phyloP scores from a whole-genome alignment of 1,140 invertebrate species.

The Bradynema listronoti region DNA sequence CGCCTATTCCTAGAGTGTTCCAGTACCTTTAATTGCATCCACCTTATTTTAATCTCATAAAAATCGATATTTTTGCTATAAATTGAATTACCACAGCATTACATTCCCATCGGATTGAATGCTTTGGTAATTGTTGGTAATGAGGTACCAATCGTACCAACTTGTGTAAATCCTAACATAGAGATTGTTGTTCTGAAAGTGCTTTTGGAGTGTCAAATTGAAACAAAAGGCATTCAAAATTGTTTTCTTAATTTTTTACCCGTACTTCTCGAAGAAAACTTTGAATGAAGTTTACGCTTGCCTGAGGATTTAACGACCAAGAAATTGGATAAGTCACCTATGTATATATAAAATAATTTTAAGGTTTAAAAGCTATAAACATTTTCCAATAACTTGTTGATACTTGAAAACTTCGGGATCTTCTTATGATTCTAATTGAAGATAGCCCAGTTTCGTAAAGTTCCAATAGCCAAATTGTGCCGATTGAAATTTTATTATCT shows the following conservation, averaged over 20 bases:
- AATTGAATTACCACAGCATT: slow-evolving; percentile 8
- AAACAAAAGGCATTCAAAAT: background rate
- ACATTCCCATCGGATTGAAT: background rate
- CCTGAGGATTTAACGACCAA: background rate
- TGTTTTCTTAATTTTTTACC: background rate
- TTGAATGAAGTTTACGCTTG: background rate
- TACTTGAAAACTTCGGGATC: too few relatives aligned
- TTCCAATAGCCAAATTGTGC: background rate
- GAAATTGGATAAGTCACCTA: background rate
- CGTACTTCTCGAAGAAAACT: background rate
- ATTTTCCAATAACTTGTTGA: too few relatives aligned
- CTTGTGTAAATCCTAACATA: slow-evolving; percentile 4
- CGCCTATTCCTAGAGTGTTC: slow-evolving; percentile 1
- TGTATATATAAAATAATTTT: too few relatives aligned
- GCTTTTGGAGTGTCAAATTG: background rate
- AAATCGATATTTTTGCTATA: too few relatives aligned
- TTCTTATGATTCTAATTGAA: too few relatives aligned
- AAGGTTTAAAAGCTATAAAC: too few relatives aligned
- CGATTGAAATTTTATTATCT: background rate
- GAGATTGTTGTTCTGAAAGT: background rate
- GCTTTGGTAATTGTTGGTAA: background rate
- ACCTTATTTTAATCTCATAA: too few relatives aligned
- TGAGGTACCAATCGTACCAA: slow-evolving; percentile 6
- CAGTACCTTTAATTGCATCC: too few relatives aligned
- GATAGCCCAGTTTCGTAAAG: too few relatives aligned